Percentiles rank a stretch among this genome's conserved stretches.
Evolutionary conservation across 2,797 vertebrate genomes (phyloP).

Genomic region (Cryptoblepharus egeriae): DNA sequence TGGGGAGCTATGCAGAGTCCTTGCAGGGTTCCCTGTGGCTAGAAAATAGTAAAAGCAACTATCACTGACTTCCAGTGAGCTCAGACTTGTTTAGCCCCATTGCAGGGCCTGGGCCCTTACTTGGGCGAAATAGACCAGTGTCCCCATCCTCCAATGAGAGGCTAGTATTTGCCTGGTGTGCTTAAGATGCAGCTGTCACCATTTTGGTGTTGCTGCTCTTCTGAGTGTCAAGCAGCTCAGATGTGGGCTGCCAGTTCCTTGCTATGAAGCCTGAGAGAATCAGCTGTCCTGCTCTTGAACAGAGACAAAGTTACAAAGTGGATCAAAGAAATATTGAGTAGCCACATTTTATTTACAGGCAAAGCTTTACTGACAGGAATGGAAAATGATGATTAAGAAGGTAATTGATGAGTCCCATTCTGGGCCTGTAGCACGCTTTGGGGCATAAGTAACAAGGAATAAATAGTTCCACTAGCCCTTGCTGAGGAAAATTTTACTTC

Average conservation of each 20-base stretch:
- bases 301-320: not conserved
- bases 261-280: not conserved
- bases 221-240: no score
- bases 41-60: no score
- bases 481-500: not conserved
- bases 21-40: no score
- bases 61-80: no score
- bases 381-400: conserved; percentile 47
- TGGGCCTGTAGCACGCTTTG: conserved; percentile 9
- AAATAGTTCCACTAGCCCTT: conserved; percentile 1
- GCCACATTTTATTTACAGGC: conserved; percentile 37
- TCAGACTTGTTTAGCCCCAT: no score
- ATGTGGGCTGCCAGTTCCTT: not conserved
- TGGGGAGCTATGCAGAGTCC: no score
- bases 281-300: not conserved
- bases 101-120: no score
- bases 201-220: no score
- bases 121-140: no score
- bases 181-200: no score
- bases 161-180: no score
- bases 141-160: no score
- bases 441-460: not conserved
- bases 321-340: conserved; percentile 31
- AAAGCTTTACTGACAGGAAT: conserved; percentile 68
- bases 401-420: conserved; percentile 50